Base-by-base conservation (phyloP, 2,888 invertebrate genomes). In the Phyto melanocephala region DNA sequence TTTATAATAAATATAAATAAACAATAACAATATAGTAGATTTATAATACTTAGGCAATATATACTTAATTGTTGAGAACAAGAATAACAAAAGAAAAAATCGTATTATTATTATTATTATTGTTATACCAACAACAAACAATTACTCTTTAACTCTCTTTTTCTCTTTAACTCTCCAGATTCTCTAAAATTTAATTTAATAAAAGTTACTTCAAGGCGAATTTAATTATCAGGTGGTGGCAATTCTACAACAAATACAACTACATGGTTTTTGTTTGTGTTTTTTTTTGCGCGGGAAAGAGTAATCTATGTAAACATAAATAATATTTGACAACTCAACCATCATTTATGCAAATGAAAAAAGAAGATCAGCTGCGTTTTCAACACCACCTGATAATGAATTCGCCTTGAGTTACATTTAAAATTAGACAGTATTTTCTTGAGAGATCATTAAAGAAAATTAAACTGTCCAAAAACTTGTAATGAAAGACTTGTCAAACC, bases 31-130 rank as follows among this genome's bases (percentile, higher is more conserved):
- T 10, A 54, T 33, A 68, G 22, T 40, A 76, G 68, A 68, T 68
- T 62, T 68, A 52, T 77, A 62, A 77, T 77, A n/a, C n/a, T n/a
- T n/a, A 77, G 60, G 33, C 68, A 68, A 68, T 68, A 68, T 20
- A 42, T n/a, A n/a, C n/a, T n/a, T n/a, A n/a, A n/a, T n/a, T n/a
- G n/a, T n/a, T n/a, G n/a, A 60, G 15, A n/a, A 45, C 33, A 70
- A 17, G 22, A 45, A 47, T 42, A 60, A 24, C 40, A 62, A 24
- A 45, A 45, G 15, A 45, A 17, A 13, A 28, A 58, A 35, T 7
- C n/a, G 17, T 37, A 56, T 56, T 35, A 58, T 40, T 54, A 33
- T n/a, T n/a, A 37, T 20, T 40, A 37, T 17, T 11, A 58, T 37
- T 11, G 13, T 13, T 20, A 37, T 58, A 58, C 20, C n/a, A 67